Conservation (phyloP, 2,113 vertebrate species). For the Pavo muticus region DNA sequence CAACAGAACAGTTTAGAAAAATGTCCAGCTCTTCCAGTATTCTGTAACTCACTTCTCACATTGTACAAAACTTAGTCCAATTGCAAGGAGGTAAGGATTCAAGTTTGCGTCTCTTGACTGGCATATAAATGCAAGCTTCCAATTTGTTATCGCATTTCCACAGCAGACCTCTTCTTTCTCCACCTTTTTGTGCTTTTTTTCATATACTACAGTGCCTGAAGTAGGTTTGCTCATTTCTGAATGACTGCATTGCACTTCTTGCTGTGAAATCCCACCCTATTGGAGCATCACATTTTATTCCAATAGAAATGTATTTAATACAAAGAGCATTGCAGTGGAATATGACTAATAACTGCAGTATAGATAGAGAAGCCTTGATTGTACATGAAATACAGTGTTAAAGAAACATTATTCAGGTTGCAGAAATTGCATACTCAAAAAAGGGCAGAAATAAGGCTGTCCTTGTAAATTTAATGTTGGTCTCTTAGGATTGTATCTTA, state of each 20-base stretch:
- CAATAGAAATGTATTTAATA: neutral
- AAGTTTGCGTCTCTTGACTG: neutral
- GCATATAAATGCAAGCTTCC: neutral
- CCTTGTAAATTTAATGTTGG: neutral
- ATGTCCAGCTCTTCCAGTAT: neutral
- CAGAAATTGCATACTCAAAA: neutral
- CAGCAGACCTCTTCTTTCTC: neutral
- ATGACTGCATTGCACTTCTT: neutral
- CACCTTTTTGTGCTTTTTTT: neutral
- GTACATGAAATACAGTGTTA: neutral
- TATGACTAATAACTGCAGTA: neutral
- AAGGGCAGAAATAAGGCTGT: neutral
- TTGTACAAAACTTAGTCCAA: neutral
- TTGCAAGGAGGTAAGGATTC: neutral
- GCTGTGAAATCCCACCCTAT: neutral
- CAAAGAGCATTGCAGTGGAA: neutral
- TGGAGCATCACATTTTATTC: neutral
- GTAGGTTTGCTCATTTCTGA: neutral
- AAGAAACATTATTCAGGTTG: neutral
- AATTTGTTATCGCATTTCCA: neutral
- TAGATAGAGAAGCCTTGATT: neutral
- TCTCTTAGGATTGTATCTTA: neutral
- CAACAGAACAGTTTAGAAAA: neutral
- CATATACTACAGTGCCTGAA: neutral
- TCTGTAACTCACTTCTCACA: neutral